Percentiles rank a stretch among this genome's conserved stretches.
Conservation (phyloP, 2,797 vertebrate genomes). For the Lagocephalus sceleratus region DNA sequence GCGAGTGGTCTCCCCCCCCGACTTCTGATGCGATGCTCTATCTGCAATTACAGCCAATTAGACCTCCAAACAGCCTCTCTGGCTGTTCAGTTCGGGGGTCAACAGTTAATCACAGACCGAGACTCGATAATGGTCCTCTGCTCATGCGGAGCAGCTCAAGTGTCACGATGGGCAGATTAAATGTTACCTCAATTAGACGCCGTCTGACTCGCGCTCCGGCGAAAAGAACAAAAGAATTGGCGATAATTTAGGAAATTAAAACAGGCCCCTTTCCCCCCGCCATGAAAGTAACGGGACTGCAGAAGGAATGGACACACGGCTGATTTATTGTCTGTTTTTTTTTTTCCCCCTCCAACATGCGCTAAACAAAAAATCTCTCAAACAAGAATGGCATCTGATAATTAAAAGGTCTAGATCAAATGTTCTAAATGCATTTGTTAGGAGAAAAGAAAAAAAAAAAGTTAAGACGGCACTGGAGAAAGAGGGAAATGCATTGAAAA, state of each 20-base stretch:
- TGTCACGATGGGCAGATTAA: constrained; percentile 45
- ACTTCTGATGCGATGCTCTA: constrained; percentile 63
- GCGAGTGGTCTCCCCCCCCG: constrained; percentile 39
- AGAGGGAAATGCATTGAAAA: too few species aligned
- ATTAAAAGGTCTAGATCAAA: constrained; percentile 23
- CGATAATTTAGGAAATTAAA: constrained; percentile 12
- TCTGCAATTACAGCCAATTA: constrained; percentile 71
- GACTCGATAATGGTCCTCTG: constrained; percentile 54
- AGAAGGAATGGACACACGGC: constrained; percentile 49
- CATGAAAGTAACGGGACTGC: constrained; percentile 29
- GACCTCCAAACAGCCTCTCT: constrained; percentile 54
- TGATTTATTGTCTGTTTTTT: constrained; percentile 74
- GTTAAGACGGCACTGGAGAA: too few species aligned
- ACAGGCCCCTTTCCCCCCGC: constrained; percentile 3
- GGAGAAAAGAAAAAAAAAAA: neutral
- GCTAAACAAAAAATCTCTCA: neutral
- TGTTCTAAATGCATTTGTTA: constrained; percentile 15
- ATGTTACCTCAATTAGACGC: constrained; percentile 48
- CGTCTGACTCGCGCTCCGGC: constrained; percentile 25
- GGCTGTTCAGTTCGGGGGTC: constrained; percentile 64
- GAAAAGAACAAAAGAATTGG: constrained; percentile 16
- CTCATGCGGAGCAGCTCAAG: constrained; percentile 60
- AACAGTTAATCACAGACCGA: constrained; percentile 58
- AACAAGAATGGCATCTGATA: constrained; percentile 19
- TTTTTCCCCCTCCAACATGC: constrained; percentile 17